Conservation (phyloP, 1,140 invertebrate genomes). For the Holcopasites calliopsidis region DNA sequence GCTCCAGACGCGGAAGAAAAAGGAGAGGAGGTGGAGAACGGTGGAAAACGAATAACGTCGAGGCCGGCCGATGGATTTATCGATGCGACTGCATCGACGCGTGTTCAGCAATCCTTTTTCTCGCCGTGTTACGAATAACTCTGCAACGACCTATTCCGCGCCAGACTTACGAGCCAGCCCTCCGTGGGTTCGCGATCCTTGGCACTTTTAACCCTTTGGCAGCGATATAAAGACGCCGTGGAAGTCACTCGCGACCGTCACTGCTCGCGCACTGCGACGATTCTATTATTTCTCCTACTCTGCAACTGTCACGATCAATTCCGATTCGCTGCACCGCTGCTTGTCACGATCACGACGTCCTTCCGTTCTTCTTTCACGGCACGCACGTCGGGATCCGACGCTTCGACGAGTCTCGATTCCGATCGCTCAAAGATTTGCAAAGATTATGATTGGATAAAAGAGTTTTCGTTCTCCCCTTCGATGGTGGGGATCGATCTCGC, state of each 20-base stretch:
- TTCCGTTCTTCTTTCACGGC: neutral
- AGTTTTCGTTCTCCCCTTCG: neutral
- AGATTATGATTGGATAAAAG: too few species aligned
- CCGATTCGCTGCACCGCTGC: neutral
- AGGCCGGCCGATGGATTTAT: too few species aligned
- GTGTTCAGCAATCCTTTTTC: too few species aligned
- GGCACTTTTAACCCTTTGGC: too few species aligned
- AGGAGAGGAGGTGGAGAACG: neutral
- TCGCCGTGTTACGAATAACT: neutral
- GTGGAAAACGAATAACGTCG: neutral
- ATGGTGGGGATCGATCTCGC: neutral
- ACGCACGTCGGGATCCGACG: neutral
- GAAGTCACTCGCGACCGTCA: conserved; percentile 36
- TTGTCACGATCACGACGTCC: conserved; percentile 9
- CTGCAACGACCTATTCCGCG: conserved; percentile 31
- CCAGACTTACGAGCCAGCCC: neutral
- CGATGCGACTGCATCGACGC: too few species aligned
- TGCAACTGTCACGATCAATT: conserved; percentile 18
- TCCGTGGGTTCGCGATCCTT: conserved; percentile 14
- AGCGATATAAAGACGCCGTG: too few species aligned
- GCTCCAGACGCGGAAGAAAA: conserved; percentile 13
- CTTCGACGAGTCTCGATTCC: neutral
- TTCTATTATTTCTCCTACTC: neutral
- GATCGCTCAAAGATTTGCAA: conserved; percentile 2
- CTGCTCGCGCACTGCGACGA: conserved; percentile 20